phyloP scores from a whole-genome alignment of 2,797 vertebrate species.

The Coluber constrictor region DNA sequence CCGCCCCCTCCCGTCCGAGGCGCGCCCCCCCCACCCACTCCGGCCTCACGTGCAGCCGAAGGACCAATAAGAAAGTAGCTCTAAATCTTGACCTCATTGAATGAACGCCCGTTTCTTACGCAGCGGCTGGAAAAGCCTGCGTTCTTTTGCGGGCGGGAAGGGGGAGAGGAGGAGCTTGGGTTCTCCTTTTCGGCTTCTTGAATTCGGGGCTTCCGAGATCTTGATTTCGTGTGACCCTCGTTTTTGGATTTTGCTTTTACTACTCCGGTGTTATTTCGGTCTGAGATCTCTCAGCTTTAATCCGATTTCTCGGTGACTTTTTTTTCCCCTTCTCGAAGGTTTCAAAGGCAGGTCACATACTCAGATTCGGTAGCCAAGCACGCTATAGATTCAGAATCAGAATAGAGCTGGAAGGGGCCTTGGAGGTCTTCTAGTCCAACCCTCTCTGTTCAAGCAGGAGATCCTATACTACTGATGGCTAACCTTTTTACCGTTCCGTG shows the following conservation, averaged over 20 bases:
- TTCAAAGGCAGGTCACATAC: not conserved
- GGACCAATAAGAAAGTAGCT: not conserved
- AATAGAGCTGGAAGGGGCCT: too few relatives aligned
- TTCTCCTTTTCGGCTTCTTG: not conserved
- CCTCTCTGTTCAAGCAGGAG: too few relatives aligned
- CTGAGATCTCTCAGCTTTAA: not conserved
- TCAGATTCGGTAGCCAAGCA: not conserved
- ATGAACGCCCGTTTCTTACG: not conserved
- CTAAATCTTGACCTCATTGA: not conserved
- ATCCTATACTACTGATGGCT: too few relatives aligned
- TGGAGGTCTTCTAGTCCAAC: too few relatives aligned
- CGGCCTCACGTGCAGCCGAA: not conserved
- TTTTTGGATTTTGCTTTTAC: not conserved
- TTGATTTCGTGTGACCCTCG: not conserved
- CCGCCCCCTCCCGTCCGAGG: not conserved
- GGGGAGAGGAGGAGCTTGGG: accelerated
- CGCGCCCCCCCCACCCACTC: too few relatives aligned
- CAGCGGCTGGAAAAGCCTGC: not conserved
- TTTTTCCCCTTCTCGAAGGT: not conserved
- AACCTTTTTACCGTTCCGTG: too few relatives aligned
- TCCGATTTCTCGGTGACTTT: not conserved
- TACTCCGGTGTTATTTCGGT: too few relatives aligned
- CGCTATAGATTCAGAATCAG: not conserved
- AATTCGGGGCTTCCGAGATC: not conserved
- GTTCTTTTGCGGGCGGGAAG: accelerated